Base-by-base conservation (phyloP, 2,888 invertebrate genomes). In the Cryptus viduatorius region DNA sequence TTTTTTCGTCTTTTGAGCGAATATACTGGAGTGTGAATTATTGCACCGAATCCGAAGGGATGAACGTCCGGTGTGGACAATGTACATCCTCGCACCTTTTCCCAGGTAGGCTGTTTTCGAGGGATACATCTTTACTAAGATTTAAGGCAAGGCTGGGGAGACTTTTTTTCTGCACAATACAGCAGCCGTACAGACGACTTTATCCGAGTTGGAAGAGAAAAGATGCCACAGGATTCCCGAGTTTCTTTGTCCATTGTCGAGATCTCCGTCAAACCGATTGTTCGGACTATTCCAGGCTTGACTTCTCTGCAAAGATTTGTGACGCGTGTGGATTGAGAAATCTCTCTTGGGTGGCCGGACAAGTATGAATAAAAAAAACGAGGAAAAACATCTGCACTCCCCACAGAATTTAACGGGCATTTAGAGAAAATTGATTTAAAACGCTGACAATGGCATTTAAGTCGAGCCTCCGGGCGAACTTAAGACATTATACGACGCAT, bases 351-450 rank as follows among this genome's bases (percentile, higher is more conserved):
- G 87, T 88, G 87, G 88, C 71, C 86, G 71, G 71, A 19, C 64
- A 67, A 61, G 42, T 50, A 56, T 56, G 68, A 64, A 73, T 53
- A 44, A 80, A 59, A 59, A 31, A 59, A 56, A 71, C 71, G 29
- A 76, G 85, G 85, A 85, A 86, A 88, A 89, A 89, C 90, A 90
- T 90, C 90, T 90, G 91, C 90, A 85, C 88, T 83, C 86, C 88
- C 87, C 85, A 81, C 83, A 86, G 87, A 90, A 91, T 91, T 90
- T 89, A 89, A 90, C 89, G 89, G 89, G 86, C 86, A 79, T 89
- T 90, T 89, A 88, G 79, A 80, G 84, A 87, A 87, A 90, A 90
- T 89, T 89, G 87, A 90, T 89, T 89, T 87, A 19, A 81, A 87
- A 87, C 71, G 83, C 84, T 82, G 31, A 31, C 61, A 61, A 53